Base-by-base conservation (phyloP, 2,797 vertebrate genomes). In the Benthosema pterotum region DNA sequence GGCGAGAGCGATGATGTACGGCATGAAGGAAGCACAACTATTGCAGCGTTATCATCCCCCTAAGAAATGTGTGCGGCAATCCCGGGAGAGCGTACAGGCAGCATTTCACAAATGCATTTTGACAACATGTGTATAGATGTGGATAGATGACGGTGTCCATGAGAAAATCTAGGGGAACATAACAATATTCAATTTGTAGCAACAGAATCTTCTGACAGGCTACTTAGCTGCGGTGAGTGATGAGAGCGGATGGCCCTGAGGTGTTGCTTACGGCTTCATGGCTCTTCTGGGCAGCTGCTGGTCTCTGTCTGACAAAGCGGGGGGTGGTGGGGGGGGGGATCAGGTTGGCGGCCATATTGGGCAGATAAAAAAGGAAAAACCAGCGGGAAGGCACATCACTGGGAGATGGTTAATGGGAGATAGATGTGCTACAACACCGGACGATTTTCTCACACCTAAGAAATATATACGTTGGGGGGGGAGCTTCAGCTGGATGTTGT, bases 141-240 rank as follows among this genome's bases (percentile, higher is more conserved):
- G 38, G 38, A 19, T 15, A 17, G 57, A 64, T 11, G 22, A 46
- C 19, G 63, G 63, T 66, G 60, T 50, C 63, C 73, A 80, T 86
- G 87, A 80, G 85, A 87, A 78, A 78, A 75, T 72, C 62, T 53
- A 62, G 50, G 61, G 61, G 65, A 69, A 86, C 74, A 75, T 82
- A 83, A 87, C 83, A 88, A 88, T 87, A 90, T 90, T 87, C 83
- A 88, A 84, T 90, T 87, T 85, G 75, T 85, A 69, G 69, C 74
- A 74, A 78, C 87, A 88, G 80, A 72, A 66, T 66, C 68, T 55
- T 63, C 48, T 88, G 89, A 88, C 85, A 79, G 77, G 76, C 75
- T 87, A 71, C 85, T 89, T 88, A 83, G 66, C 57, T 43, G 14
- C 2, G 0, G 53, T 84, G 86, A 89, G 75, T 72, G 74, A 87